Percentiles rank a stretch among this genome's conserved stretches.
Conservation (phyloP, 2,113 vertebrate species). For the Chelonoidis abingdonii region DNA sequence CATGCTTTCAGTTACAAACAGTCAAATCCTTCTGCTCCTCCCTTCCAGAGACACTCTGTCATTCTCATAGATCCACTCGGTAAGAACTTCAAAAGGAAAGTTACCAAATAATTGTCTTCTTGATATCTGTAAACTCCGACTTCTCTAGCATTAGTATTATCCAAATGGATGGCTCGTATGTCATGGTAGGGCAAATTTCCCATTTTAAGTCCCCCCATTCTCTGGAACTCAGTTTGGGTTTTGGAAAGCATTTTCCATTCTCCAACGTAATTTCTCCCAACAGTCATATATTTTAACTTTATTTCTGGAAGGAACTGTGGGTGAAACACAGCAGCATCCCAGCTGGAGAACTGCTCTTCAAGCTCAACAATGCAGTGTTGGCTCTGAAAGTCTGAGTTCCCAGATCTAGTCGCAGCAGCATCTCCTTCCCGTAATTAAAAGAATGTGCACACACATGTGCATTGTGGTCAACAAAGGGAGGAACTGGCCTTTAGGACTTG, state of each 20-base stretch:
- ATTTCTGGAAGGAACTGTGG: slow-evolving; percentile 25
- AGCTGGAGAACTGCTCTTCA: background rate
- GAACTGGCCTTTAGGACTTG: background rate
- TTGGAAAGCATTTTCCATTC: slow-evolving; percentile 36
- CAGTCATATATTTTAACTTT: background rate
- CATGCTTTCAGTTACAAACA: background rate
- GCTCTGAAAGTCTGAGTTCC: background rate
- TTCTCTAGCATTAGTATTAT: background rate
- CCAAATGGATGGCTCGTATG: slow-evolving; percentile 6
- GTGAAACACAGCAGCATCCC: background rate
- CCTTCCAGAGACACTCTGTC: background rate
- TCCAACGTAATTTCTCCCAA: slow-evolving; percentile 9
- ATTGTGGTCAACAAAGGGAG: slow-evolving; percentile 16
- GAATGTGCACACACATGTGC: background rate
- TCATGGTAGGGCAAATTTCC: slow-evolving; percentile 13
- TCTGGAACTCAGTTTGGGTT: background rate
- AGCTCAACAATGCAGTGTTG: background rate
- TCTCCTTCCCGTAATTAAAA: background rate
- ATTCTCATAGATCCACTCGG: background rate
- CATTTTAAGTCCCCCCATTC: background rate
- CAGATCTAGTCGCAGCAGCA: background rate
- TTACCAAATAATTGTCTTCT: background rate
- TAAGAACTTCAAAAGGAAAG: background rate
- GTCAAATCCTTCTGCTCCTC: background rate
- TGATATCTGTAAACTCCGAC: background rate